A percentile compares a stretch with the other conserved stretches of the same genome.
phyloP scores from a whole-genome alignment of 2,113 vertebrate species.

The Mystacornis crossleyi region DNA sequence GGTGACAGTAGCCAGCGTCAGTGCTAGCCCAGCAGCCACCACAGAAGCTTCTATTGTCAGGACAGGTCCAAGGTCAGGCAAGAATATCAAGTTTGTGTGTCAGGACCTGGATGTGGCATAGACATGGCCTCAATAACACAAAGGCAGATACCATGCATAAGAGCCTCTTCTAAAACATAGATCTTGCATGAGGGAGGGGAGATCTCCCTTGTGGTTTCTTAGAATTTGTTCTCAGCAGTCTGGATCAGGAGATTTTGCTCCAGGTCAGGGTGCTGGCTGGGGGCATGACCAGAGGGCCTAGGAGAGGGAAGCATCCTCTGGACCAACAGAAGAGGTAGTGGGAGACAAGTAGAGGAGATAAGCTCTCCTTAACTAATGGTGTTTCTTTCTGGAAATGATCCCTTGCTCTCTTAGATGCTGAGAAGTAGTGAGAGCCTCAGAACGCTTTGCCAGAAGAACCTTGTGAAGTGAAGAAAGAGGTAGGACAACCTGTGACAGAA shows the following conservation, averaged over 20 bases:
- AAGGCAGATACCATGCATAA: background rate
- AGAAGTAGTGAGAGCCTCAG: background rate
- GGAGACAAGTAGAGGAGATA: background rate
- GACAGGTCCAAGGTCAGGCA: background rate
- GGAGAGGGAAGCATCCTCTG: background rate
- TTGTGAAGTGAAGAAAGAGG: background rate
- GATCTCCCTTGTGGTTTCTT: background rate
- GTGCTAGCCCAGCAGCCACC: background rate
- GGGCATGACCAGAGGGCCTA: background rate
- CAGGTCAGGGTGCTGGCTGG: background rate
- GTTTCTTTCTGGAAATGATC: background rate
- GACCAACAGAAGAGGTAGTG: background rate
- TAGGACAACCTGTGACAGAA: background rate
- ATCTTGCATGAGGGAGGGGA: background rate
- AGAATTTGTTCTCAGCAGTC: background rate
- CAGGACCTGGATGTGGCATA: background rate
- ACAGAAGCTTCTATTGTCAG: background rate
- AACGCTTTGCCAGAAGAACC: background rate
- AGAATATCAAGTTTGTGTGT: background rate
- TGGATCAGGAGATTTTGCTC: background rate
- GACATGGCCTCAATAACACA: fast-evolving
- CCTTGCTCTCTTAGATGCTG: background rate
- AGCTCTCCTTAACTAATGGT: background rate
- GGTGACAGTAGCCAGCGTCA: background rate
- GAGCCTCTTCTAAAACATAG: background rate